These are phyloP conservation scores for Bombus breviceps DNA, from an alignment of 1,140 invertebrate genomes.

Conservation along the genomic window DNA sequence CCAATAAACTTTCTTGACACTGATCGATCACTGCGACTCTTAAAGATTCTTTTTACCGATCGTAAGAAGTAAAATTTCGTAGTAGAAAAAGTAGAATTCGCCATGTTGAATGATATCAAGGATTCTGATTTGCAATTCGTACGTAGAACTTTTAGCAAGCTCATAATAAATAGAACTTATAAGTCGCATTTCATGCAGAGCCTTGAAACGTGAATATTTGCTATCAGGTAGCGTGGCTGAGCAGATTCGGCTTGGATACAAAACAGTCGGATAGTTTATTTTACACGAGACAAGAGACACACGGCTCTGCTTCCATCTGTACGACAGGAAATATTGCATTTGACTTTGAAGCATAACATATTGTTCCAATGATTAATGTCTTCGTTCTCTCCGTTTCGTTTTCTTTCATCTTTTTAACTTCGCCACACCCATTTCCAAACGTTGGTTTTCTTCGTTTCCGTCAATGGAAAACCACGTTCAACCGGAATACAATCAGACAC, in stretches of 20 bases:
- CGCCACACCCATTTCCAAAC: background rate
- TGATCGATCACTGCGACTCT: background rate
- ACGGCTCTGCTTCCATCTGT: background rate
- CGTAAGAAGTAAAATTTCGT: background rate
- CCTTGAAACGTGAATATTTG: background rate
- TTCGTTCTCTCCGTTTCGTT: background rate
- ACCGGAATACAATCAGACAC: background rate
- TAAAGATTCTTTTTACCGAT: background rate
- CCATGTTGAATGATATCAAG: too few species aligned
- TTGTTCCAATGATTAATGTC: constrained; percentile 19
- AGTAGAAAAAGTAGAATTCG: background rate
- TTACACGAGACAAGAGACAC: background rate
- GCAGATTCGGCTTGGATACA: too few species aligned
- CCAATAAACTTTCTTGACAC: background rate
- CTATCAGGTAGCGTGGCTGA: background rate
- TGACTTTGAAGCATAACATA: constrained; percentile 25
- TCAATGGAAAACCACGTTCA: background rate
- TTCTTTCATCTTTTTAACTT: background rate
- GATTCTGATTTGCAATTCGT: background rate
- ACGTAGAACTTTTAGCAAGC: background rate
- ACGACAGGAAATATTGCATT: constrained; percentile 4
- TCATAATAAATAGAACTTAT: background rate
- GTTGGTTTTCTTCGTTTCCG: background rate
- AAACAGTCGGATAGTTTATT: background rate
- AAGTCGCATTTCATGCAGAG: background rate